phyloP scores from a whole-genome alignment of 2,888 invertebrate species.

The Sphaeridia pumilis region DNA sequence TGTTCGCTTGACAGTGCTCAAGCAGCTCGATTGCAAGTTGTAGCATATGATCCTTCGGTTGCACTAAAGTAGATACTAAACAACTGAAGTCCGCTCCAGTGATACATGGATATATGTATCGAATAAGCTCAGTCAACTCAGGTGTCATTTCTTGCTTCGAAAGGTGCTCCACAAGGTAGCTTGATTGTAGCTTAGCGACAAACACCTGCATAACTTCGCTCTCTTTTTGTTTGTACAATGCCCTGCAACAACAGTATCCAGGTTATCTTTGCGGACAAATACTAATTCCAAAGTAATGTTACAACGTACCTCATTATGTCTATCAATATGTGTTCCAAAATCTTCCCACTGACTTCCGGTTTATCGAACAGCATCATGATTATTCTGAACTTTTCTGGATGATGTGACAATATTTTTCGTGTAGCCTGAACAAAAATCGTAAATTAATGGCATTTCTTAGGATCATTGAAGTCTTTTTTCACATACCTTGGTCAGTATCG shows the following conservation, averaged over 20 bases:
- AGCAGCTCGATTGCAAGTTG: constrained; percentile 6
- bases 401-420: constrained; percentile 8
- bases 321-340: constrained; percentile 62
- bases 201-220: constrained; percentile 19
- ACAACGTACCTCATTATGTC: constrained; percentile 41
- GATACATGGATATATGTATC: constrained; percentile 4
- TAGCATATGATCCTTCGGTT: constrained; percentile 7
- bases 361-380: constrained; percentile 74
- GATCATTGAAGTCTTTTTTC: neutral
- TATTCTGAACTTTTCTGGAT: constrained; percentile 50
- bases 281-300: neutral
- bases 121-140: constrained; percentile 9
- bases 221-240: constrained; percentile 14
- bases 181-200: constrained; percentile 20
- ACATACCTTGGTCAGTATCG: neutral
- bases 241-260: too few relatives aligned
- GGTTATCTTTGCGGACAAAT: neutral
- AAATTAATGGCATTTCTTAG: too few relatives aligned
- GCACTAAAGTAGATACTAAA: constrained; percentile 3
- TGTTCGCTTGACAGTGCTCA: neutral
- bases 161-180: constrained; percentile 16
- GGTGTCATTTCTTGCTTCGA: constrained; percentile 12
- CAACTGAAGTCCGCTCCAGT: constrained; percentile 10
- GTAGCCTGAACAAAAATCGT: constrained; percentile 7
- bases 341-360: constrained; percentile 67